A percentile compares a stretch with the other conserved stretches of the same genome.
Evolutionary conservation across 2,888 invertebrate genomes (phyloP).

Genomic region (Coelogynopora nodosa): DNA sequence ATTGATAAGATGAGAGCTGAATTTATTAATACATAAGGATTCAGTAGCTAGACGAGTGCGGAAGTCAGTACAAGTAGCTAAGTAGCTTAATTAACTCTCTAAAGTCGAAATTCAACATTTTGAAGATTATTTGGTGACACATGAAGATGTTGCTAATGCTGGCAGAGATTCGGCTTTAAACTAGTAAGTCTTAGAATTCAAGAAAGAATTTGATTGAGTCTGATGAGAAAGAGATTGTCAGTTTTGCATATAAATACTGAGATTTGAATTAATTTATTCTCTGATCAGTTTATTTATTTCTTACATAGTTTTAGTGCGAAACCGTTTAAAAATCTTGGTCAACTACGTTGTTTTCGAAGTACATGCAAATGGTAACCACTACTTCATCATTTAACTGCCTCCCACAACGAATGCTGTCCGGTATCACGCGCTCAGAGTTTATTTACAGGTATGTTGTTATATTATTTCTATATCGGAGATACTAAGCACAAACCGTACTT

Average conservation of each 20-base stretch:
- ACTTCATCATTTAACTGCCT: background rate
- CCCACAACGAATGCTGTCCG: conserved; percentile 7
- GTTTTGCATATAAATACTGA: no score
- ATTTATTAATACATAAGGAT: no score
- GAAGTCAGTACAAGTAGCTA: no score
- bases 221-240: no score
- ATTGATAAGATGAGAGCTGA: no score
- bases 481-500: conserved; percentile 5
- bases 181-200: background rate
- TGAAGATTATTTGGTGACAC: conserved; percentile 8
- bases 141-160: background rate
- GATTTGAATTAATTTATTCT: conserved; percentile 14
- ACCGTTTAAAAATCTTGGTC: background rate
- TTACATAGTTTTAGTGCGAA: background rate
- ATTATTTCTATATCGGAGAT: background rate
- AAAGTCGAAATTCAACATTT: conserved; percentile 5
- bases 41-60: no score
- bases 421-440: background rate
- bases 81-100: background rate
- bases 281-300: conserved; percentile 1
- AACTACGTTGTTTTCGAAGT: background rate
- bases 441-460: conserved; percentile 7
- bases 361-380: background rate
- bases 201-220: background rate
- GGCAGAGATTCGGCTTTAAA: background rate